These are phyloP conservation scores for Lanius ludovicianus DNA, from an alignment of 2,113 vertebrate genomes.

Conservation along the genomic window DNA sequence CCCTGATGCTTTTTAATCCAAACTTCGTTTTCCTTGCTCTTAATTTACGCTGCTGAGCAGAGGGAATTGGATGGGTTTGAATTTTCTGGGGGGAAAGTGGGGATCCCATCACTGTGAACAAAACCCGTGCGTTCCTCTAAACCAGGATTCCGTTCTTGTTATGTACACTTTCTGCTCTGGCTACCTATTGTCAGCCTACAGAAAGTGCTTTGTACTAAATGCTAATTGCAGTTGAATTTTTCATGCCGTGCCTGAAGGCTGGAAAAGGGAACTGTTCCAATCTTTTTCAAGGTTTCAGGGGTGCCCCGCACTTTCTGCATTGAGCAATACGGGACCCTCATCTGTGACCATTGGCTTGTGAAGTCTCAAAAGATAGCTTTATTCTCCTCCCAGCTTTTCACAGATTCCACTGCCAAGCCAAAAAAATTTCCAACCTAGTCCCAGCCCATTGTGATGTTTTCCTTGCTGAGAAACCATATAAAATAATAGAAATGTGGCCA, in stretches of 20 bases:
- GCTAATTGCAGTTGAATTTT: constrained; percentile 5
- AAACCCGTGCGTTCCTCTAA: neutral
- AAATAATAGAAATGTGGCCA: neutral
- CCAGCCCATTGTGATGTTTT: neutral
- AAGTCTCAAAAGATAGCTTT: constrained; percentile 37
- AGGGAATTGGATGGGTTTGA: neutral
- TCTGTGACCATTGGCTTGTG: neutral
- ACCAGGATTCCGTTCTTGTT: neutral
- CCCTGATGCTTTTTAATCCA: constrained; percentile 26
- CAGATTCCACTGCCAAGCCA: neutral
- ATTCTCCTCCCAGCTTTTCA: constrained; percentile 20
- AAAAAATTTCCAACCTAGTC: neutral
- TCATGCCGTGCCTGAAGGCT: neutral
- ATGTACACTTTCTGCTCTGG: neutral
- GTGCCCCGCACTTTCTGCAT: constrained; percentile 14
- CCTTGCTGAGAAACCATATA: neutral
- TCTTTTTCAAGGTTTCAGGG: constrained; percentile 33
- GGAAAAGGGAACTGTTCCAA: neutral
- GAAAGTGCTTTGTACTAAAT: constrained; percentile 34
- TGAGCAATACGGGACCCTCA: neutral
- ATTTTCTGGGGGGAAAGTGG: neutral
- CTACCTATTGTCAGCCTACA: constrained; percentile 26
- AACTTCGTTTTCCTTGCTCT: constrained; percentile 31
- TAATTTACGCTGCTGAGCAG: neutral
- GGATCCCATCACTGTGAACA: neutral